These are phyloP conservation scores for Microcebus jonahi DNA, from an alignment of 2,113 vertebrate species.

Conservation along the genomic window DNA sequence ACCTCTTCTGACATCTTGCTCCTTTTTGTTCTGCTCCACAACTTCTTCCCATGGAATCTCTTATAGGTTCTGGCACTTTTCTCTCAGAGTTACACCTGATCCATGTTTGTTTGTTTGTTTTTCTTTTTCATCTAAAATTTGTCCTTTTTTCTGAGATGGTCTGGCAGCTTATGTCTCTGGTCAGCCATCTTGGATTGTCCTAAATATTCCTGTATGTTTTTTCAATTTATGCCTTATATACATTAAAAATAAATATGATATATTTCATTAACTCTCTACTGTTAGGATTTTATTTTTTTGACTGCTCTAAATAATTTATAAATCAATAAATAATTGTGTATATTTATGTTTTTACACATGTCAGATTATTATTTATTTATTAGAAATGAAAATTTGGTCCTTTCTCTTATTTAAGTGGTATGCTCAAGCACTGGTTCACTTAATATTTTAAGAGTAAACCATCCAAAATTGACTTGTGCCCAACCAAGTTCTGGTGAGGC, in stretches of 20 bases:
- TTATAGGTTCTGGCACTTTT: no score
- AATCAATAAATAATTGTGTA: neutral
- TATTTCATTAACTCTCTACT: neutral
- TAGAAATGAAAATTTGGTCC: neutral
- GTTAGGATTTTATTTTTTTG: neutral
- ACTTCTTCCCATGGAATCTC: no score
- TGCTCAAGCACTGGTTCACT: neutral
- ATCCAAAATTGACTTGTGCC: neutral
- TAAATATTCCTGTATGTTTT: neutral
- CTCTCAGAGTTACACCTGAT: no score
- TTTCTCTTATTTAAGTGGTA: neutral
- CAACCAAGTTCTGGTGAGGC: neutral
- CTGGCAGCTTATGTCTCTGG: no score
- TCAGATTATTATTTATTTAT: neutral
- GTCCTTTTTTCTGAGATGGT: no score
- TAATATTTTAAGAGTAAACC: neutral
- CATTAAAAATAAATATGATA: neutral
- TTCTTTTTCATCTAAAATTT: no score
- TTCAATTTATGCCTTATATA: neutral
- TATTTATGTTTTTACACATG: neutral
- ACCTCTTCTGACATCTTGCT: no score
- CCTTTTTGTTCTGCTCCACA: no score
- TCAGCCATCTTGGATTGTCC: no score
- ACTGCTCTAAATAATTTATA: neutral
- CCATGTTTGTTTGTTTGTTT: no score